Conservation (phyloP, 2,888 invertebrate genomes). For the Lepidochrysops patricia region DNA sequence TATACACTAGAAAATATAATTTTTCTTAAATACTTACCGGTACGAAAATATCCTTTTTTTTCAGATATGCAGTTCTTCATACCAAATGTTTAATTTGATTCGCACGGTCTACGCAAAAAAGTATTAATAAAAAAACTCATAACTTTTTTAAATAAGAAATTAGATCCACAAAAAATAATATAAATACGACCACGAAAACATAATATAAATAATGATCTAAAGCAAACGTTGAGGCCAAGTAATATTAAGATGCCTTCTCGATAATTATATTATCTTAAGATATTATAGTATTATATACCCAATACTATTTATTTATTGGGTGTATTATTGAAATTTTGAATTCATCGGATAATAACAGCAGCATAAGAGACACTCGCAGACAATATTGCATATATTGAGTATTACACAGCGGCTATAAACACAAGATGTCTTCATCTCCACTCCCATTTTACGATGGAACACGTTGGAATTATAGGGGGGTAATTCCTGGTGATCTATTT, state of each 20-base stretch:
- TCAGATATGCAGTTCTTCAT: conserved; percentile 59
- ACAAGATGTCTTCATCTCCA: conserved; percentile 40
- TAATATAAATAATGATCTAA: too few species aligned
- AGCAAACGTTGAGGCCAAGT: too few species aligned
- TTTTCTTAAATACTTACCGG: too few species aligned
- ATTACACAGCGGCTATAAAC: conserved; percentile 39
- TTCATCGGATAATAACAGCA: conserved; percentile 14
- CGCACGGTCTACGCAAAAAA: conserved; percentile 39
- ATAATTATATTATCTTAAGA: too few species aligned
- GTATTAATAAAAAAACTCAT: neutral
- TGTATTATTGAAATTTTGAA: neutral
- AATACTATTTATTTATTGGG: too few species aligned
- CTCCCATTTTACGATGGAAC: neutral
- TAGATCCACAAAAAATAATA: neutral
- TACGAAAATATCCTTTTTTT: conserved; percentile 33
- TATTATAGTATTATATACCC: too few species aligned
- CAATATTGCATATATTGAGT: conserved; percentile 46
- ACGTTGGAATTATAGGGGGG: neutral
- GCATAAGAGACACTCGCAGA: conserved; percentile 31
- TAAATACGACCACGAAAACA: too few species aligned
- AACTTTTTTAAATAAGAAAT: neutral
- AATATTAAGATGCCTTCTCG: too few species aligned
- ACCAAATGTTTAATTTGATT: conserved; percentile 55
- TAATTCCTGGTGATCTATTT: neutral
- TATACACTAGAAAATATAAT: too few species aligned